These are phyloP conservation scores for Pao palembangensis DNA, from an alignment of 2,113 vertebrate genomes.

Conservation along the genomic window DNA sequence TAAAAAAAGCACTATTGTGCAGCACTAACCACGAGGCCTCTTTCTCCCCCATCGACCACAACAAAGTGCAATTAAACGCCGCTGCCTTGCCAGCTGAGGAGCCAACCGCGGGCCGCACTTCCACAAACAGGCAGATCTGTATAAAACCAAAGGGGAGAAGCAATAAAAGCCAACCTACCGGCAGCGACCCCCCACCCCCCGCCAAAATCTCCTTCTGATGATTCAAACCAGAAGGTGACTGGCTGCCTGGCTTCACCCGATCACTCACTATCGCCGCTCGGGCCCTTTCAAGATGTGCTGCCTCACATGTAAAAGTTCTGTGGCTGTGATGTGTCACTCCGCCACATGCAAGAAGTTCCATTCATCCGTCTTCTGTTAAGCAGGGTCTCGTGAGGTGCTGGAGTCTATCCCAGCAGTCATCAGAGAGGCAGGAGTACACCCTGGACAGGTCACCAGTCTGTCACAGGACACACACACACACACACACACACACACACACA, in stretches of 20 bases:
- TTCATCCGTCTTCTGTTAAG: no score
- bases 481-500: no score
- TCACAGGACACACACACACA: no score
- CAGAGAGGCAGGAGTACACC: no score
- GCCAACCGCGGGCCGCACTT: conserved; percentile 79
- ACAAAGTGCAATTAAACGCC: conserved; percentile 80
- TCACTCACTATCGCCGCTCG: conserved; percentile 59
- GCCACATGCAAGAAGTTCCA: neutral
- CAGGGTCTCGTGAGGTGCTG: no score
- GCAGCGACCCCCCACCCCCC: conserved; percentile 59
- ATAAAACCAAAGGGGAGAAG: conserved; percentile 77
- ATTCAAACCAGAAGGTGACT: conserved; percentile 76
- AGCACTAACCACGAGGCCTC: conserved; percentile 66
- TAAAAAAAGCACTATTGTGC: conserved; percentile 63
- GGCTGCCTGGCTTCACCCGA: conserved; percentile 53
- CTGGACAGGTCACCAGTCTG: no score
- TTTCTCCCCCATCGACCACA: conserved; percentile 66
- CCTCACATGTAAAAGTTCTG: conserved; percentile 17
- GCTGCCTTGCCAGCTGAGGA: conserved; percentile 77
- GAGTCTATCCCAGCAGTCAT: no score
- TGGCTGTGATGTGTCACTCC: neutral
- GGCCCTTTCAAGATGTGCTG: conserved; percentile 28
- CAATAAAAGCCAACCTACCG: conserved; percentile 73
- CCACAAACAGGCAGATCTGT: conserved; percentile 83
- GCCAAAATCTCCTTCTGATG: conserved; percentile 49